Percentiles rank a stretch among this genome's conserved stretches.
These are phyloP conservation scores for Thamnophis sirtalis DNA, from an alignment of 2,113 vertebrate genomes.

Conservation along the genomic window DNA sequence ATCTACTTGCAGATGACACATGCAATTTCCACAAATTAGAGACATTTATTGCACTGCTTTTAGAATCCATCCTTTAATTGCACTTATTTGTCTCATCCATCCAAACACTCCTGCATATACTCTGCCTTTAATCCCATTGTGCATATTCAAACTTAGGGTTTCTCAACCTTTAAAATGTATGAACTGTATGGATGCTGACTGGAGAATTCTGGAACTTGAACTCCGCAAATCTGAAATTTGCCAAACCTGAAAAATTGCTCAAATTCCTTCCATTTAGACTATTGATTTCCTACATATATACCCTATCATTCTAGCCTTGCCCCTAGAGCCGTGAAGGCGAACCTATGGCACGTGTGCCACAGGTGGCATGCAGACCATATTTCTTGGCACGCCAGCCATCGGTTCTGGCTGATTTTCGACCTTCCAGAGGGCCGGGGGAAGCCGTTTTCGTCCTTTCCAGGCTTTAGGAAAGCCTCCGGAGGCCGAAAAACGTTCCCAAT, in stretches of 20 bases:
- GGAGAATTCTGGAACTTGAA: not conserved
- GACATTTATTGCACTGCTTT: not conserved
- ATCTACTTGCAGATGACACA: not conserved
- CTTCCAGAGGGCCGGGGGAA: too few species aligned
- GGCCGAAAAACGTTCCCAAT: too few species aligned
- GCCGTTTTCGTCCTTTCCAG: too few species aligned
- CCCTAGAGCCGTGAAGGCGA: too few species aligned
- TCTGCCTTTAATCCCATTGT: not conserved
- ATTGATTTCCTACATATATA: not conserved
- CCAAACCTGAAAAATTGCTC: not conserved
- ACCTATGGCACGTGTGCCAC: too few species aligned
- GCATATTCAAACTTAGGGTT: not conserved
- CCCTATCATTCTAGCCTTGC: not conserved
- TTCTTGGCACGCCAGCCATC: too few species aligned
- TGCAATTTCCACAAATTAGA: not conserved
- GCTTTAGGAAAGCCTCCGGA: too few species aligned
- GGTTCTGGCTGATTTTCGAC: too few species aligned
- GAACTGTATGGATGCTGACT: not conserved
- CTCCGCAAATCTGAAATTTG: not conserved
- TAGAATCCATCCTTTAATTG: not conserved
- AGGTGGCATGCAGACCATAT: too few species aligned
- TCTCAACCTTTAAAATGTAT: not conserved
- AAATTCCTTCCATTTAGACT: not conserved
- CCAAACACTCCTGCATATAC: not conserved
- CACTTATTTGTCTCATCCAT: not conserved